Evolutionary conservation across 2,113 vertebrate species (phyloP), one percentile per base, ranked within the genome.

Genomic region (Oophaga pumilio): DNA sequence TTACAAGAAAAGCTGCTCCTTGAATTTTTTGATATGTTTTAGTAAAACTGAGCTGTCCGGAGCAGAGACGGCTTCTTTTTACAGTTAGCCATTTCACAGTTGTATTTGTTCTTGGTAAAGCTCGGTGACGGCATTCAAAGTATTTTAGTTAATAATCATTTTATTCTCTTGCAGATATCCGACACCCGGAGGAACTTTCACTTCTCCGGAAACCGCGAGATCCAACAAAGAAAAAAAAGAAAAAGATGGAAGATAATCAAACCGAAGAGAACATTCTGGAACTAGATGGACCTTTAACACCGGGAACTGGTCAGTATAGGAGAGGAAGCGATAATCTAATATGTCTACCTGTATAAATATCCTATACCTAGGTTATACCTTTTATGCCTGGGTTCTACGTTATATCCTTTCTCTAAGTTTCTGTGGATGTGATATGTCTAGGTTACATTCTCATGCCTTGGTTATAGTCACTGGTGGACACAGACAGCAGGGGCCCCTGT

Each of bases 211-310:
- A 99, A 93, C 97, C 98, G 85, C 95, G 97, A 90, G 98, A 99
- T 93, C 97, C 98, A 0, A 98, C 97, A 5, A 99, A 99, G 96
- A 99, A 99, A 92, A 99, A 99, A 96, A 99, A 99, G 96, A 99
- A 98, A 94, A 95, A 98, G 89, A 66, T 95, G 88, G 95, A 96
- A 50, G 98, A 99, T 11, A 74, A 74, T 84, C 97, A 98, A 17
- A 93, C 90, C 0, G 98, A 99, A 90, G 97, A 99, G 6, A 97
- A 97, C 6, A 94, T 96, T 17, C 93, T 98, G 50, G 96, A 98
- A 90, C 90, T 99, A 89, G 97, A 99, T 90, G 98, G 97, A 69
- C 98, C 97, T 0, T 94, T 99, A 89, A 99, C 98, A 0, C 98
- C 98, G 0, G 98, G 98, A 93, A 98, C 98, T 83, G 98, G 98